Base-by-base conservation (phyloP, 1,140 invertebrate genomes). In the Lanistes nyassanus region DNA sequence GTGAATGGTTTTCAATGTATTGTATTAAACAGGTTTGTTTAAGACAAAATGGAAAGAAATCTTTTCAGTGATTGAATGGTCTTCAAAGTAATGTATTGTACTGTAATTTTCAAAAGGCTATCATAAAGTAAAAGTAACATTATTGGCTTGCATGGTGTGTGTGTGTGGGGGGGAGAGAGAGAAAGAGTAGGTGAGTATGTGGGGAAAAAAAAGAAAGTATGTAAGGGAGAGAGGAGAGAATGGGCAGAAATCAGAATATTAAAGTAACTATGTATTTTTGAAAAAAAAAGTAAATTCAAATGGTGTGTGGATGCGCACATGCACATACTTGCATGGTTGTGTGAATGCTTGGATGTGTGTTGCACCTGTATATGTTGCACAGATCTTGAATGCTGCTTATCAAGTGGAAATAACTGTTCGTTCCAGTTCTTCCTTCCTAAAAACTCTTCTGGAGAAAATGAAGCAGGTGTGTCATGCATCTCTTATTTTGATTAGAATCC, bases 341-440 rank as follows among this genome's bases (percentile, higher is more conserved):
- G 56, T 60, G 56, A 19, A 23, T 11, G 56, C 29, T 11, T 60
- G 56, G 9, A n/a, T 23, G 1, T 60, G 56, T 60, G 56, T 60
- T 60, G 3, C 29, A 31, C 1, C 51, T 53, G 51, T 53, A 31
- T 60, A 23, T 60, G 74, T 60, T 53, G 79, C 76, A 23, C 81
- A 92, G 92, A 94, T 96, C 81, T 88, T 96, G 60, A 93, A 93
- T 75, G 94, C 94, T 34, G 94, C 95, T 6, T 94, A 95, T 76
- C 92, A 94, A 76, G 93, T 97, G n/a, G 94, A 96, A 86, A 91
- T 97, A n/a, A 93, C 93, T 80, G 92, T 94, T 39, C 92, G 93
- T 60, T 92, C 93, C 34, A 94, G 94, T 51, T 94, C 94, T 73
- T 94, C 94, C 0, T 89, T 95, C 65, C 90, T 96, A 26, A 90